Evolutionary conservation across 2,888 invertebrate species (phyloP), one percentile per base, ranked within the genome.

Genomic region (Diarsia dahlii): DNA sequence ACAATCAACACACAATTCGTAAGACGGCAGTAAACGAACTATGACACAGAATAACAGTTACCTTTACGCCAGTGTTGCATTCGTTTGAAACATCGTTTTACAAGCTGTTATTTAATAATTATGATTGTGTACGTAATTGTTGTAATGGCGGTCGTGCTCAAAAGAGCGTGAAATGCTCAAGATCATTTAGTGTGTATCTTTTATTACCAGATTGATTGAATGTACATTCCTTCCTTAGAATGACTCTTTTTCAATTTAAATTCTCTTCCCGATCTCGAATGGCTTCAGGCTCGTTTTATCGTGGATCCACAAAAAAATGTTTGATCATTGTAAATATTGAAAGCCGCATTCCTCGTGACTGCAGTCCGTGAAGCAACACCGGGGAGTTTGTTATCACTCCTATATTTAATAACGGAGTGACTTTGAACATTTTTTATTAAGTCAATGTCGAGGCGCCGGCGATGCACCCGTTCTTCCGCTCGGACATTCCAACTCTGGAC

Each of bases 321-420:
- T 88, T 83, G 74, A 86, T 87, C 87, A 87, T 89, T 88, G 86
- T 90, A 84, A 89, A 88, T 89, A 89, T 89, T 89, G 87, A 66
- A 76, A 84, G 84, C 81, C 71, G 73, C 92, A 93, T 94, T 93
- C 93, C 91, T 81, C 63, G 76, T 87, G 89, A 89, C 84, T 88
- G 83, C 85, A 76, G 71, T 78, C 89, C 92, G 90, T 91, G 88
- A 89, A 89, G 86, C 85, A 76, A 75, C 80, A 69, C 78, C 78
- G 84, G 84, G 79, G 84, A 79, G 78, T 85, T 85, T 88, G 86
- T 90, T 89, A 90, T 91, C 89, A 87, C 84, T 87, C 88, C 89
- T 92, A 89, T 89, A 91, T 92, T 90, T 90, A 91, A 91, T 92
- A 91, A 89, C 83, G 87, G 90, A 91, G 89, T 94, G 92, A 93